Evolutionary conservation across 2,113 vertebrate genomes (phyloP).

Genomic region (Pachyramphus minor): DNA sequence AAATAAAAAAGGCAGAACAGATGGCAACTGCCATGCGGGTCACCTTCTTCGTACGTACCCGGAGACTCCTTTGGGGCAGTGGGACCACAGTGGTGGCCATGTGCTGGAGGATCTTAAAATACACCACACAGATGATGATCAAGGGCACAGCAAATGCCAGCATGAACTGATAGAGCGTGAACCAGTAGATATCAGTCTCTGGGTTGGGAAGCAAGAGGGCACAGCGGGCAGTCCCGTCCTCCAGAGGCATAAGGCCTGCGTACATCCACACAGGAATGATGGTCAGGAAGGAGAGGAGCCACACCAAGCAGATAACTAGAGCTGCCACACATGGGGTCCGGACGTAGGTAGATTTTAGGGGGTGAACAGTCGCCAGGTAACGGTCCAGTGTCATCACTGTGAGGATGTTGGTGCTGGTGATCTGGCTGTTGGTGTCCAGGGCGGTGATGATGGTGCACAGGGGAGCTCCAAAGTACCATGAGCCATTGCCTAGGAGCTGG

Average conservation of each 20-base stretch:
- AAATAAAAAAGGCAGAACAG: slow-evolving; percentile 83
- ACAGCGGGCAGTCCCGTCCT: slow-evolving; percentile 77
- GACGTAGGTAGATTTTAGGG: slow-evolving; percentile 79
- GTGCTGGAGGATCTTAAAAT: slow-evolving; percentile 85
- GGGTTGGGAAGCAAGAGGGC: slow-evolving; percentile 83
- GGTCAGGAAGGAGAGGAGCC: slow-evolving; percentile 81
- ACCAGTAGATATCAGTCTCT: slow-evolving; percentile 80
- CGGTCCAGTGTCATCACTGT: slow-evolving; percentile 85
- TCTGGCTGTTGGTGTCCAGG: slow-evolving; percentile 85
- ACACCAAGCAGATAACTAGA: slow-evolving; percentile 75
- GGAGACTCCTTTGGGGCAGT: slow-evolving; percentile 77
- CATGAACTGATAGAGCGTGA: slow-evolving; percentile 86
- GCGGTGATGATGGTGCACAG: slow-evolving; percentile 83
- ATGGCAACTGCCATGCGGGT: slow-evolving; percentile 86
- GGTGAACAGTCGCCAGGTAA: slow-evolving; percentile 84
- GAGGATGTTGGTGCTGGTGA: slow-evolving; percentile 87
- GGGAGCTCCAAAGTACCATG: slow-evolving; percentile 81
- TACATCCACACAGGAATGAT: slow-evolving; percentile 85
- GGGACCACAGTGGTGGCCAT: slow-evolving; percentile 82
- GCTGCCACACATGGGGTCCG: slow-evolving; percentile 76
- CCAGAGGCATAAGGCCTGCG: slow-evolving; percentile 80
- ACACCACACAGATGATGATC: slow-evolving; percentile 78
- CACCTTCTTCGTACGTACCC: slow-evolving; percentile 78
- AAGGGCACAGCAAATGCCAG: slow-evolving; percentile 82
- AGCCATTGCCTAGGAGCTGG: slow-evolving; percentile 83